Evolutionary conservation across 1,140 invertebrate genomes (phyloP).

Genomic region (Atta colombica): DNA sequence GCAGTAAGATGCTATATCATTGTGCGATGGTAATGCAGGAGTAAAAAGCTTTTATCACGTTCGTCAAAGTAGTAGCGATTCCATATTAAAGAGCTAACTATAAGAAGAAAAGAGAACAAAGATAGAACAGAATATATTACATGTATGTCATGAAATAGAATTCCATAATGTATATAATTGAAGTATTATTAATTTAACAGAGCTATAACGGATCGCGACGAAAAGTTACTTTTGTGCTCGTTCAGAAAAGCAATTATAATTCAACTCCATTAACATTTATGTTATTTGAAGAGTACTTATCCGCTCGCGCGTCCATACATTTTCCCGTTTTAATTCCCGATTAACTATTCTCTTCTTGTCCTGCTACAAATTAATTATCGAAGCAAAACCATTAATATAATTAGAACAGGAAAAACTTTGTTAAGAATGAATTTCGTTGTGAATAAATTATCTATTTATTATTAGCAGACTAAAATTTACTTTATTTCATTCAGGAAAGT

Average conservation of each 20-base stretch:
- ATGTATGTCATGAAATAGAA: slow-evolving; percentile 2
- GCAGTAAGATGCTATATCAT: not conserved
- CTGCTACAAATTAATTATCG: not conserved
- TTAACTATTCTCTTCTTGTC: slow-evolving; percentile 3
- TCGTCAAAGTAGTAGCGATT: not conserved
- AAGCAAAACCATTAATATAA: not conserved
- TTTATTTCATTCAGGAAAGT: not conserved
- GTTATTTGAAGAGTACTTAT: not conserved
- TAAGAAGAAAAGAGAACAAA: not conserved
- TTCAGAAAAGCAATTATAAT: slow-evolving; percentile 12
- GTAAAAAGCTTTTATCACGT: not conserved
- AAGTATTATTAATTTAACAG: not conserved
- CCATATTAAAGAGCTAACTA: not conserved
- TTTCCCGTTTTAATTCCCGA: not conserved
- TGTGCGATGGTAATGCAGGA: not conserved
- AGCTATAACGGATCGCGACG: not conserved
- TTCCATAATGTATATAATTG: not conserved
- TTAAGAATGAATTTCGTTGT: not conserved
- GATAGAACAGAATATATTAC: not conserved
- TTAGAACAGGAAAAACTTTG: not conserved
- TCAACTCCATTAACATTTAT: slow-evolving; percentile 6
- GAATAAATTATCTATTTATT: slow-evolving; percentile 20
- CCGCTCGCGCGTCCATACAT: not conserved
- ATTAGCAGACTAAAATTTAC: not conserved
- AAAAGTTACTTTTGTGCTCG: not conserved